Percentiles rank a stretch among this genome's conserved stretches.
Evolutionary conservation across 2,113 vertebrate species (phyloP).

Genomic region (Phalacrocorax aristotelis): DNA sequence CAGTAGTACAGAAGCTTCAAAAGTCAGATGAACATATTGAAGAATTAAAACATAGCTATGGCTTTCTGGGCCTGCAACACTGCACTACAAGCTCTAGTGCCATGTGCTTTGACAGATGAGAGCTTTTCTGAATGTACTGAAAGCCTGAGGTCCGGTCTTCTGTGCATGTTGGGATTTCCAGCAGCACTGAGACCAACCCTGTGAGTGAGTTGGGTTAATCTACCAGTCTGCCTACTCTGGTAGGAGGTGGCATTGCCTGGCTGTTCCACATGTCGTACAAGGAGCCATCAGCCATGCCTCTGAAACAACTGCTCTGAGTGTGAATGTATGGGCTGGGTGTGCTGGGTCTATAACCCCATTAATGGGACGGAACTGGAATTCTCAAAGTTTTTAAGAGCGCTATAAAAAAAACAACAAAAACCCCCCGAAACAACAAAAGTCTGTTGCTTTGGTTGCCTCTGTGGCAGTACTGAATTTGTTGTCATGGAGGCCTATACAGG

Average conservation of each 20-base stretch:
- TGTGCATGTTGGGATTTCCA: neutral
- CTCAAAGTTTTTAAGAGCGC: neutral
- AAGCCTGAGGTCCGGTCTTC: neutral
- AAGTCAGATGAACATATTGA: neutral
- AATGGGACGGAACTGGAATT: neutral
- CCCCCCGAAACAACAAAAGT: rapidly evolving
- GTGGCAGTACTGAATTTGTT: neutral
- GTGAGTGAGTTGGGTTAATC: neutral
- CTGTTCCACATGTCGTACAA: neutral
- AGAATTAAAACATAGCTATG: neutral
- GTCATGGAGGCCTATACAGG: neutral
- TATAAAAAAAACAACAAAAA: neutral
- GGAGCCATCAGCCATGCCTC: neutral
- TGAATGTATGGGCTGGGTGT: neutral
- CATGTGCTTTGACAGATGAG: neutral
- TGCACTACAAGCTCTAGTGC: neutral
- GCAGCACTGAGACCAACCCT: neutral
- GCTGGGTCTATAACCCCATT: neutral
- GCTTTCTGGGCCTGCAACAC: neutral
- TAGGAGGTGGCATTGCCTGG: neutral
- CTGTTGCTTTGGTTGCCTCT: neutral
- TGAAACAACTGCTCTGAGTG: neutral
- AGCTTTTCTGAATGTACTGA: neutral
- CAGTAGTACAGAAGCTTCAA: neutral
- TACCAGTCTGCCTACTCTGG: neutral